phyloP scores from a whole-genome alignment of 2,888 invertebrate genomes.

The Cepaea hortensis region DNA sequence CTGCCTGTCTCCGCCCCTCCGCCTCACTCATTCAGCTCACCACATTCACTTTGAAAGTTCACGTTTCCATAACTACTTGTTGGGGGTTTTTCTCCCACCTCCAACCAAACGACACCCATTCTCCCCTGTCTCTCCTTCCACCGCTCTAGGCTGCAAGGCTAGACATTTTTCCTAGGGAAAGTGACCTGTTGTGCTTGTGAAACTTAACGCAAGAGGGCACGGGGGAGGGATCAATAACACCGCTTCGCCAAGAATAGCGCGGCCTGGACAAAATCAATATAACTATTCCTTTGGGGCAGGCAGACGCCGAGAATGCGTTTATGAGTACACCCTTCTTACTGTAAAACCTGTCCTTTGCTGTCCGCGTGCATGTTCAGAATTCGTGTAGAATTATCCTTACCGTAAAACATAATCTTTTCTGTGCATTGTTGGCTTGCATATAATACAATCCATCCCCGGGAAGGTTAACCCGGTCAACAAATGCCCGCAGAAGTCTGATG shows the following conservation, averaged over 20 bases:
- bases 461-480: too few species aligned
- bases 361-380: too few species aligned
- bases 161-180: background rate
- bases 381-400: too few species aligned
- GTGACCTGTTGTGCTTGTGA: conserved; percentile 22
- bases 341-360: background rate
- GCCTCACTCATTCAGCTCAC: background rate
- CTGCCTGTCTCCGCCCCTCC: too few species aligned
- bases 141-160: background rate
- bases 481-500: too few species aligned
- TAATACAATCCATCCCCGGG: too few species aligned
- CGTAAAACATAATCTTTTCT: too few species aligned
- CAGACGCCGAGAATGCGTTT: background rate
- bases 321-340: background rate
- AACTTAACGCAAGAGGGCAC: conserved; percentile 6
- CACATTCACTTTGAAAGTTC: background rate
- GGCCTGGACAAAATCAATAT: conserved; percentile 20
- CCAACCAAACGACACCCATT: too few species aligned
- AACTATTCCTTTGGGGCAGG: background rate
- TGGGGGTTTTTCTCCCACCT: too few species aligned
- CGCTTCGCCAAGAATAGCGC: conserved; percentile 18
- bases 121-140: too few species aligned
- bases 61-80: conserved; percentile 17
- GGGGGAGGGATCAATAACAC: conserved; percentile 10
- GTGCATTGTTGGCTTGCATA: too few species aligned